Evolutionary conservation across 2,113 vertebrate species (phyloP).

Genomic region (Pteronura brasiliensis): DNA sequence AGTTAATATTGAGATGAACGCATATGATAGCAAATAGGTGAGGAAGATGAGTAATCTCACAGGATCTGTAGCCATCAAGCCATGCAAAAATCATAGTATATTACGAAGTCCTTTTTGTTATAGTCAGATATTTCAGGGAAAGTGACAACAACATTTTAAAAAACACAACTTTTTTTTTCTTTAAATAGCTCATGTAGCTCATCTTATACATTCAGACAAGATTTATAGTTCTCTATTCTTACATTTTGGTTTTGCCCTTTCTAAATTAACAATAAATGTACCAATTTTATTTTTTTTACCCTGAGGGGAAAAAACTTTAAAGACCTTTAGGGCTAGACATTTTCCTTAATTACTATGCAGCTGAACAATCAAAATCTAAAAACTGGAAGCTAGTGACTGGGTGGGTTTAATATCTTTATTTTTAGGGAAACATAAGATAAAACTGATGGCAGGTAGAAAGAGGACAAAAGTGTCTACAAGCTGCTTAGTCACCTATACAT

Average conservation of each 20-base stretch:
- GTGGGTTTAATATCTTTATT: background rate
- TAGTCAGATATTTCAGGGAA: conserved; percentile 1
- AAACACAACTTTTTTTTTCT: background rate
- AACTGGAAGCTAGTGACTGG: background rate
- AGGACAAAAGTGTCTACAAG: background rate
- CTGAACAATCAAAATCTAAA: background rate
- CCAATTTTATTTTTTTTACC: background rate
- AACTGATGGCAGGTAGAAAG: background rate
- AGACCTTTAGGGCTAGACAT: background rate
- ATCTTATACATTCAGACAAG: background rate
- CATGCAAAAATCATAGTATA: background rate
- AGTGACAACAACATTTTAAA: background rate
- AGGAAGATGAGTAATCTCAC: background rate
- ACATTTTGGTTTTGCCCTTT: conserved; percentile 30
- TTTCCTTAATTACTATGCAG: conserved; percentile 33
- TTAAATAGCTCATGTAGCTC: conserved; percentile 28
- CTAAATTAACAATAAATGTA: background rate
- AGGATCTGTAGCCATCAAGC: background rate
- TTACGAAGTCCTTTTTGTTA: background rate
- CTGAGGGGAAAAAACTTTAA: background rate
- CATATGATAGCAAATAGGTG: conserved; percentile 9
- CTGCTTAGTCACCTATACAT: background rate
- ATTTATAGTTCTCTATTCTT: background rate
- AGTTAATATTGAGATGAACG: conserved; percentile 21
- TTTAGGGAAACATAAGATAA: background rate